Evolutionary conservation across 2,888 invertebrate species (phyloP).

Genomic region (Epirrhoe alternata): DNA sequence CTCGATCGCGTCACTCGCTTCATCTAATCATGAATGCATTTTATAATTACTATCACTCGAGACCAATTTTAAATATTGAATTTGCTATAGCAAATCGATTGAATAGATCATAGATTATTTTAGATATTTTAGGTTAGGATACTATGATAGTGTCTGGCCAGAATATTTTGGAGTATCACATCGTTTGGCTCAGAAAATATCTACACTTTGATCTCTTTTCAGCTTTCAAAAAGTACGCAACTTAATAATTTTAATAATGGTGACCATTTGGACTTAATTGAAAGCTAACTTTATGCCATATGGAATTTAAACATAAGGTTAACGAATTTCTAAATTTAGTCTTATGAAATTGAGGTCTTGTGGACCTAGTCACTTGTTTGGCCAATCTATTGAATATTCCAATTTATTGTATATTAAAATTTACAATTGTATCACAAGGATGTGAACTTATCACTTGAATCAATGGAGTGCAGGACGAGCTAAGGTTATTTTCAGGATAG

Average conservation of each 20-base stretch:
- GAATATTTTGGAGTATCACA: conserved; percentile 85
- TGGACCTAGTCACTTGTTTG: conserved; percentile 84
- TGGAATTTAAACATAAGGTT: conserved; percentile 85
- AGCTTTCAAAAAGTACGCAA: conserved; percentile 84
- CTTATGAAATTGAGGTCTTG: conserved; percentile 81
- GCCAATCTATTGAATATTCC: conserved; percentile 85
- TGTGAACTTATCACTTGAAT: conserved; percentile 75
- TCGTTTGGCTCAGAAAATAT: conserved; percentile 85
- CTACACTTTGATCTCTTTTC: conserved; percentile 84
- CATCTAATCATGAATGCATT: conserved; percentile 77
- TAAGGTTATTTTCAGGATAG: conserved; percentile 82
- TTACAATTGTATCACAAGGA: conserved; percentile 75
- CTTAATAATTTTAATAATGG: conserved; percentile 80
- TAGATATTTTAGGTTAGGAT: conserved; percentile 85
- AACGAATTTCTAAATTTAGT: conserved; percentile 85
- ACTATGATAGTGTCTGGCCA: conserved; percentile 85
- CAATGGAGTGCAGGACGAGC: conserved; percentile 84
- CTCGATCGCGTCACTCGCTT: conserved; percentile 61
- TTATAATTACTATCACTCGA: conserved; percentile 78
- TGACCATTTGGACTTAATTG: conserved; percentile 82
- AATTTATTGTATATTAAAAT: conserved; percentile 83
- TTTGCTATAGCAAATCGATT: conserved; percentile 81
- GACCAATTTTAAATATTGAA: conserved; percentile 82
- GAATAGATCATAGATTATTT: conserved; percentile 82
- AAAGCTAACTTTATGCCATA: conserved; percentile 86